phyloP scores from a whole-genome alignment of 2,113 vertebrate genomes.

The Phoenicopterus ruber region DNA sequence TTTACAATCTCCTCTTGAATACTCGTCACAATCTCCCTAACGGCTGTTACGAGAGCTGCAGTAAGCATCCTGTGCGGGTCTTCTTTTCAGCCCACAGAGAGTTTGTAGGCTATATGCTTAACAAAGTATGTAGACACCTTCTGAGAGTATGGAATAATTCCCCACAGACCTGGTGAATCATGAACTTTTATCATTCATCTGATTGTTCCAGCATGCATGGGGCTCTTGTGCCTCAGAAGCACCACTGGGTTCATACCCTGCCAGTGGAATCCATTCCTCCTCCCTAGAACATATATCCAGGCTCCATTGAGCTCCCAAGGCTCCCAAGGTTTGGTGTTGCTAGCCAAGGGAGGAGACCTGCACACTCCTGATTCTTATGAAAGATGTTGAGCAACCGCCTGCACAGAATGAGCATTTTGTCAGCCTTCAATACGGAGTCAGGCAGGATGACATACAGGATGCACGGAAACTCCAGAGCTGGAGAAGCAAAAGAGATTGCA shows the following conservation, averaged over 20 bases:
- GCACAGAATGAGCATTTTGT: background rate
- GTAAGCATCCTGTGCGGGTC: background rate
- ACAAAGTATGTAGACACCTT: background rate
- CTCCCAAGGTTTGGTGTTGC: background rate
- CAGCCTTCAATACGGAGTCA: background rate
- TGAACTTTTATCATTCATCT: background rate
- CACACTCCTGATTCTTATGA: background rate
- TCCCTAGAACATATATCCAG: background rate
- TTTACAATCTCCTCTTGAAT: background rate
- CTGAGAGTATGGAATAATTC: background rate
- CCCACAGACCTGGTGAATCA: background rate
- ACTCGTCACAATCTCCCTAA: background rate
- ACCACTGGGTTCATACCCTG: background rate
- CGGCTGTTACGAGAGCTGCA: background rate
- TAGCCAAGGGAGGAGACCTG: background rate
- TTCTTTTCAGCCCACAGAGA: background rate
- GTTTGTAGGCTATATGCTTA: background rate
- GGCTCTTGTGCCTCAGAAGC: background rate
- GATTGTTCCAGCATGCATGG: background rate
- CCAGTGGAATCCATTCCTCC: background rate
- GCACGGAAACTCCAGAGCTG: background rate
- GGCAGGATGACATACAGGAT: background rate
- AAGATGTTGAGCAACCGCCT: background rate
- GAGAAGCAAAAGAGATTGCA: background rate
- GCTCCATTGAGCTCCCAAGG: accelerated